A percentile compares a stretch with the other conserved stretches of the same genome.
Conservation (phyloP, 2,797 vertebrate species). For the Aselliscus stoliczkanus region DNA sequence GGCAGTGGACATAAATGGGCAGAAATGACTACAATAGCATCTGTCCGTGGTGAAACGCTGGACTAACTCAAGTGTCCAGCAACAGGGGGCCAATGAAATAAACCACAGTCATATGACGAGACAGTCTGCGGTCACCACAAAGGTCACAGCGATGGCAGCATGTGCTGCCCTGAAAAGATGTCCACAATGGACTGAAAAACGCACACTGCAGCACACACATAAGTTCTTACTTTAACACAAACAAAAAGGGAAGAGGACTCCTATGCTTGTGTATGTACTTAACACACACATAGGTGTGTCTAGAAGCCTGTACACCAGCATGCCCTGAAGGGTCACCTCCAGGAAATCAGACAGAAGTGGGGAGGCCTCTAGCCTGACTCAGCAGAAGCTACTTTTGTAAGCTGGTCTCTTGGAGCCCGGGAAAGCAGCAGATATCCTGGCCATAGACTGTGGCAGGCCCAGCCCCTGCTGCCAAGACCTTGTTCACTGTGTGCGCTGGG, state of each 20-base stretch:
- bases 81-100: background rate
- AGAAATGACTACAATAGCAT: background rate
- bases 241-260: background rate
- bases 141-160: fast-evolving
- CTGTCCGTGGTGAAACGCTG: background rate
- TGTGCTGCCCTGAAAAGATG: fast-evolving
- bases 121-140: background rate
- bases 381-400: background rate
- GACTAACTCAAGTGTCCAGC: background rate
- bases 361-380: background rate
- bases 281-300: fast-evolving
- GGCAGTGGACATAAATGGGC: background rate
- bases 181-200: fast-evolving
- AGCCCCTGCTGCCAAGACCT: background rate
- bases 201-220: fast-evolving
- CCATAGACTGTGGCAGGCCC: background rate
- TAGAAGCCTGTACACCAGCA: background rate
- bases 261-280: fast-evolving
- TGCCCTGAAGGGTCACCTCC: background rate
- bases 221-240: background rate
- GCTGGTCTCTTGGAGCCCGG: background rate
- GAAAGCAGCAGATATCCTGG: background rate
- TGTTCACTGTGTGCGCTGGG: background rate
- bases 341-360: background rate
- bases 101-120: fast-evolving